phyloP scores from a whole-genome alignment of 2,113 vertebrate genomes.

The Perognathus longimembris region DNA sequence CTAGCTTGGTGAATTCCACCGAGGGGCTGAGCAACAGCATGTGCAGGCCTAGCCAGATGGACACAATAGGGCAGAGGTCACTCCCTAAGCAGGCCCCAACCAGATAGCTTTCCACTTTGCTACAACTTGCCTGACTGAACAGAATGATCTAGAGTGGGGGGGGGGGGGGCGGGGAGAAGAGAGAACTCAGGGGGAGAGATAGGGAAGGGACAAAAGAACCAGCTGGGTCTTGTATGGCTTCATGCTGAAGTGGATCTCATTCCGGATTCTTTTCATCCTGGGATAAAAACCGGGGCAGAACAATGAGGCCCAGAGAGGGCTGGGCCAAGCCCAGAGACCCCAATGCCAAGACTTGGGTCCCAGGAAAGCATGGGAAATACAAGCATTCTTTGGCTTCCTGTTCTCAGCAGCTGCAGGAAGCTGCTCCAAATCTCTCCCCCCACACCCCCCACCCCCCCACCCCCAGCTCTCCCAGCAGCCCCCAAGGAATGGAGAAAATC shows the following conservation, averaged over 20 bases:
- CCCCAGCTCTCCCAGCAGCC: conserved; percentile 6
- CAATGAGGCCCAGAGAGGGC: not conserved
- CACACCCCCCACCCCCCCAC: not conserved
- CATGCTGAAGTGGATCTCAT: conserved; percentile 29
- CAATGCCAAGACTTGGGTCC: not conserved
- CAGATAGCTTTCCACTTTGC: not conserved
- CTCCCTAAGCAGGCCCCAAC: not conserved
- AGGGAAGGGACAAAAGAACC: not conserved
- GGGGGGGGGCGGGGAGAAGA: too few species aligned
- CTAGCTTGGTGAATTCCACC: not conserved
- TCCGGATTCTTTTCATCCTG: conserved; percentile 62
- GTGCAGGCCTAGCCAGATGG: not conserved
- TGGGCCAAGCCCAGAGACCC: too few species aligned
- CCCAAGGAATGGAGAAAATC: conserved; percentile 18
- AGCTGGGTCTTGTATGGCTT: not conserved
- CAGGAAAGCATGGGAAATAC: conserved; percentile 54
- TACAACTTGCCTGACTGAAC: conserved; percentile 50
- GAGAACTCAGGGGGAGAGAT: not conserved
- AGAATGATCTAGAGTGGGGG: not conserved
- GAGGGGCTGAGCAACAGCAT: not conserved
- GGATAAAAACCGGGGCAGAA: conserved; percentile 51
- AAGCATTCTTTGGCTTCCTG: conserved; percentile 66
- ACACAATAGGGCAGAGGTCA: conserved; percentile 46
- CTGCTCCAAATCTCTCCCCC: conserved; percentile 48
- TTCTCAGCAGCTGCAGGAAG: conserved; percentile 74